Conservation (phyloP, 2,888 invertebrate species). For the Beris morrisii region DNA sequence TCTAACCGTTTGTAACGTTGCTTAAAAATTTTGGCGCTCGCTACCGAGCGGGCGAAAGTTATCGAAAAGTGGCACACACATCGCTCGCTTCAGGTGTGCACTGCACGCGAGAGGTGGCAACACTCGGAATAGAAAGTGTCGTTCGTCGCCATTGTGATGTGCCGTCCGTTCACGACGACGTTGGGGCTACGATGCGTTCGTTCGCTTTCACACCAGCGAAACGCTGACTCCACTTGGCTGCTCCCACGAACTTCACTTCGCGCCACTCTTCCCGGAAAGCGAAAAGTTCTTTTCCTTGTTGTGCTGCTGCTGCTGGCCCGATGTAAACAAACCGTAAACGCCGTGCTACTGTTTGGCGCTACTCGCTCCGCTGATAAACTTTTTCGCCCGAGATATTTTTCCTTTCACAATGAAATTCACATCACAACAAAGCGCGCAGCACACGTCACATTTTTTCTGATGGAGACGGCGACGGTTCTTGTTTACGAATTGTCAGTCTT, state of each 20-base stretch:
- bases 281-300: too few species aligned
- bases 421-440: neutral
- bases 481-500: conserved; percentile 27
- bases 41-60: conserved; percentile 25
- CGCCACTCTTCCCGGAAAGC: too few species aligned
- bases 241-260: too few species aligned
- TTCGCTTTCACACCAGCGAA: conserved; percentile 16
- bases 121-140: conserved; percentile 35
- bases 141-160: conserved; percentile 32
- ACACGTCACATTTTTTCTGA: conserved; percentile 1
- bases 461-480: neutral
- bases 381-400: conserved; percentile 3
- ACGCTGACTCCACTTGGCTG: too few species aligned
- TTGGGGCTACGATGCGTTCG: conserved; percentile 16
- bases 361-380: conserved; percentile 8
- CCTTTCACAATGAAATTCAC: neutral
- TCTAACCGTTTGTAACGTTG: too few species aligned
- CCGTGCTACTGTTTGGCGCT: neutral
- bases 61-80: conserved; percentile 25
- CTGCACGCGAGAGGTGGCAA: conserved; percentile 27
- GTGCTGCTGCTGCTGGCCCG: neutral
- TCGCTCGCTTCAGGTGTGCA: neutral
- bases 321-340: conserved; percentile 35
- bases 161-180: conserved; percentile 13
- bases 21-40: neutral